phyloP scores from a whole-genome alignment of 2,888 invertebrate genomes.

The Liodrosophila aerea region DNA sequence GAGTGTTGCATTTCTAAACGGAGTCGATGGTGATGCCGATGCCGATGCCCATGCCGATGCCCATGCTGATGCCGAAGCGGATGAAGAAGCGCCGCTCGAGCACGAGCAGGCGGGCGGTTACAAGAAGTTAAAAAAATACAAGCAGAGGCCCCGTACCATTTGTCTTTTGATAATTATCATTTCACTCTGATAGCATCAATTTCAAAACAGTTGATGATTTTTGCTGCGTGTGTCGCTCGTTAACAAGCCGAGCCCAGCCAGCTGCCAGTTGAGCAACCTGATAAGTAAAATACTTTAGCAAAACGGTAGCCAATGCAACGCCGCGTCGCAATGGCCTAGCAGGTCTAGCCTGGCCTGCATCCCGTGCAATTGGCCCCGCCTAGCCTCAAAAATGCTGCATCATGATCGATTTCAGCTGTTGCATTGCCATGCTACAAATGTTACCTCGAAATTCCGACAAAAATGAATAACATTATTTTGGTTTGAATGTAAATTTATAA shows the following conservation, averaged over 20 bases:
- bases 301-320: conserved; percentile 63
- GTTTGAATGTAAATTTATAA: too few relatives aligned
- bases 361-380: conserved; percentile 24
- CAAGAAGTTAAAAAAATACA: conserved; percentile 7
- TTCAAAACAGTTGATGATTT: conserved; percentile 73
- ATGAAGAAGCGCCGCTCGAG: conserved; percentile 35
- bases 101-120: background rate
- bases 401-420: conserved; percentile 52
- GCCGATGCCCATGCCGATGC: conserved; percentile 25
- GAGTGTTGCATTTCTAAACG: conserved; percentile 62
- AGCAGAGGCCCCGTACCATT: conserved; percentile 53
- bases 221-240: conserved; percentile 74
- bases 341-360: conserved; percentile 10
- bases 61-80: conserved; percentile 11
- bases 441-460: too few relatives aligned
- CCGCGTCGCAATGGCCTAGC: too few relatives aligned
- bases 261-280: conserved; percentile 47
- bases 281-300: conserved; percentile 66
- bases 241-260: conserved; percentile 51
- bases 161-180: conserved; percentile 74
- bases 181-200: conserved; percentile 73
- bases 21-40: conserved; percentile 41
- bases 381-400: conserved; percentile 32
- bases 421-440: background rate
- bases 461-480: too few relatives aligned